These are phyloP conservation scores for Drosophila dives DNA, from an alignment of 2,888 invertebrate species.

Conservation along the genomic window DNA sequence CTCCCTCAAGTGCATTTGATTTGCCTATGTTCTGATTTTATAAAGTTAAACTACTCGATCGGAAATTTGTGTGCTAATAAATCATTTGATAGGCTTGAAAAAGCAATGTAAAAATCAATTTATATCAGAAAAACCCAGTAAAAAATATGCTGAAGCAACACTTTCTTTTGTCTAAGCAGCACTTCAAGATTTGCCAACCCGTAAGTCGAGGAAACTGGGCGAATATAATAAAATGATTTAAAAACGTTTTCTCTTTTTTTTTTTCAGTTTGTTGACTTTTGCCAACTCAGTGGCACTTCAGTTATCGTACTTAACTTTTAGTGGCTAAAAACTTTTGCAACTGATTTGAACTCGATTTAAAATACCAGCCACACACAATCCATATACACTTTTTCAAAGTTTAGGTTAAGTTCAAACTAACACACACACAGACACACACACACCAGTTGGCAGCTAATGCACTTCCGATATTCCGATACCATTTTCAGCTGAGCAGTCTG, in stretches of 20 bases:
- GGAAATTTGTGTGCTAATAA: neutral
- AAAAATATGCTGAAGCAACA: neutral
- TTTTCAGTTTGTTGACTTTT: neutral
- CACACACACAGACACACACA: conserved; percentile 5
- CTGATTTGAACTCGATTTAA: conserved; percentile 13
- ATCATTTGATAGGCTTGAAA: neutral
- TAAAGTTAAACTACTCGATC: neutral
- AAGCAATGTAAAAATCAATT: neutral
- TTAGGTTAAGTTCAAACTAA: conserved; percentile 17
- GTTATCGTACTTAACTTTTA: conserved; percentile 4
- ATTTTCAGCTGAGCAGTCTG: conserved; percentile 37
- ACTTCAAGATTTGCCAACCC: neutral
- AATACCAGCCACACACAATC: conserved; percentile 11
- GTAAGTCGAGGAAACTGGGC: neutral
- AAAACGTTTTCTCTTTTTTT: neutral
- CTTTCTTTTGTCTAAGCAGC: neutral
- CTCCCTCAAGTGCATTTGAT: neutral
- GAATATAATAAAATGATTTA: neutral
- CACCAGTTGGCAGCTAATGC: conserved; percentile 53
- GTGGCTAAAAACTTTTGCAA: conserved; percentile 13
- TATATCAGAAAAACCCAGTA: neutral
- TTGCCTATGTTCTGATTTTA: neutral
- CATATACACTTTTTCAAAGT: conserved; percentile 26
- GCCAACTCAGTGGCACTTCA: conserved; percentile 3
- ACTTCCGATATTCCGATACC: conserved; percentile 53